phyloP scores from a whole-genome alignment of 2,113 vertebrate genomes.

The Stictonetta naevosa region DNA sequence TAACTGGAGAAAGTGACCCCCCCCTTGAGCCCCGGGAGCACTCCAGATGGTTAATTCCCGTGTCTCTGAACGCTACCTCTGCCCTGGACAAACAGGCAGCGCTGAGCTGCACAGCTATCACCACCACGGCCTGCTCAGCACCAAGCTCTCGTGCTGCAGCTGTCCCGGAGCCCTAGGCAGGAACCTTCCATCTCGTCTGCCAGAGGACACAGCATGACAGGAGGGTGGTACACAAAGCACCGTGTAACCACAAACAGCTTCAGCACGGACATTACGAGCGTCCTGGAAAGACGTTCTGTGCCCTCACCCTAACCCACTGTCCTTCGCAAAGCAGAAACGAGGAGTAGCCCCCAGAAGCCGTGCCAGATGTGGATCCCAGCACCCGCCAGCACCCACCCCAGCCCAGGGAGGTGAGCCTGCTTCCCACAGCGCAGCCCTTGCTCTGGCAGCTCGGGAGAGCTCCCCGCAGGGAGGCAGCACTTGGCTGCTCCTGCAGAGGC shows the following conservation, averaged over 20 bases:
- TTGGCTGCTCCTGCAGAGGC: neutral
- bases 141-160: neutral
- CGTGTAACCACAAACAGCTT: neutral
- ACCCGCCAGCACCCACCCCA: neutral
- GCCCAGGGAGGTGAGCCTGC: neutral
- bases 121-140: neutral
- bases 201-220: neutral
- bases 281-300: neutral
- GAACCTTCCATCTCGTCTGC: neutral
- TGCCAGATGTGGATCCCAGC: neutral
- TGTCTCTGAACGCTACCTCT: neutral
- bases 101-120: neutral
- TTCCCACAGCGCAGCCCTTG: neutral
- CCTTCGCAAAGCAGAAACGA: neutral
- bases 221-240: neutral
- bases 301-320: neutral
- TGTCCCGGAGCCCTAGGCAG: neutral
- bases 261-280: neutral
- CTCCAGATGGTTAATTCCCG: neutral
- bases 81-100: neutral
- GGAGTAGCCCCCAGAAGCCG: neutral
- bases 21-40: neutral
- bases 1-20: neutral
- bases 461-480: slow-evolving; percentile 42
- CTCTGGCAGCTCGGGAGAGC: neutral